Conservation (phyloP, 2,888 invertebrate species). For the Cephonodes hylas region DNA sequence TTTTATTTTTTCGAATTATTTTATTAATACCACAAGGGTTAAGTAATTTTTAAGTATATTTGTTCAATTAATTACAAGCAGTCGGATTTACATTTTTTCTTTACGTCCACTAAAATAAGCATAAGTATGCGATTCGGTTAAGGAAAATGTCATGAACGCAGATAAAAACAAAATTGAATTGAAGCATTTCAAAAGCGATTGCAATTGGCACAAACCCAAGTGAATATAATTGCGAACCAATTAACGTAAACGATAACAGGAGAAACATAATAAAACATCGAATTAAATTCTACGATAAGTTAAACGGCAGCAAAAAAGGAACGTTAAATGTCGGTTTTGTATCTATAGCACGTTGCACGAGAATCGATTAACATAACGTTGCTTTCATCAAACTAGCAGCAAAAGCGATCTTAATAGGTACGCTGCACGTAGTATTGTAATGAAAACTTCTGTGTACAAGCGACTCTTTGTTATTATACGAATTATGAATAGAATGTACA, state of each 20-base stretch:
- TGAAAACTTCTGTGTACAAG: not conserved
- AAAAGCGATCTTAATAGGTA: not conserved
- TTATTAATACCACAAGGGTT: too few relatives aligned
- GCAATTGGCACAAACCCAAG: too few relatives aligned
- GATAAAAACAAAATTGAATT: too few relatives aligned
- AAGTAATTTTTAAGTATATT: too few relatives aligned
- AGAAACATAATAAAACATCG: not conserved
- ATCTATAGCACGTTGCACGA: conserved; percentile 23
- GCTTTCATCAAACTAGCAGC: conserved; percentile 1
- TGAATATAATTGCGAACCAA: too few relatives aligned
- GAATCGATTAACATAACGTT: conserved; percentile 22
- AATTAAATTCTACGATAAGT: not conserved
- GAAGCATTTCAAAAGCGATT: too few relatives aligned
- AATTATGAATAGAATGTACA: not conserved
- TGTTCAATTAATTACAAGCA: too few relatives aligned
- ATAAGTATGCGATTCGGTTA: too few relatives aligned
- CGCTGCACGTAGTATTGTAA: conserved; percentile 8
- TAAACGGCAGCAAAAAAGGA: not conserved
- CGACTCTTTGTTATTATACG: not conserved
- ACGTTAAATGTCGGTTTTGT: conserved; percentile 8
- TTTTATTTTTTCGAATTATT: too few relatives aligned
- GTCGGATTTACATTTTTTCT: too few relatives aligned
- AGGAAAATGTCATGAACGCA: too few relatives aligned
- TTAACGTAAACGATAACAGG: not conserved
- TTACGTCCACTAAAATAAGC: too few relatives aligned